Base-by-base conservation (phyloP, 2,797 vertebrate species). In the Fistularia tabacaria region DNA sequence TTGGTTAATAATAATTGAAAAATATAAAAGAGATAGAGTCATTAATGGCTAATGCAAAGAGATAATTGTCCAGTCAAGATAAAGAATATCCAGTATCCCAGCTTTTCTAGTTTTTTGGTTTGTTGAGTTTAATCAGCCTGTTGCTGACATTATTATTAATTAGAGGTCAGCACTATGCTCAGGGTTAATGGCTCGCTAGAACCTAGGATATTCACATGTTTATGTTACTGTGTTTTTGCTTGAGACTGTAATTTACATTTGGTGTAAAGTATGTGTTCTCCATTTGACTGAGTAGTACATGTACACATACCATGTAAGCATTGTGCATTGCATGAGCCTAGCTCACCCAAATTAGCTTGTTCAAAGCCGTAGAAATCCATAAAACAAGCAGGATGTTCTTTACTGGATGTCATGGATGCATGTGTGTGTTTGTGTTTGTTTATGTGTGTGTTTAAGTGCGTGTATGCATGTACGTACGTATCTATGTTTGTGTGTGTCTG, bases 111-210 rank as follows among this genome's bases (percentile, higher is more conserved):
- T 25, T 25, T 25, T 25, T 25, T 25, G 25, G 25, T 25, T 5
- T 25, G 25, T 25, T 25, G 2, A 25, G 25, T 90, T 83, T 88
- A 93, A 92, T 85, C 89, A 88, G 88, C 91, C 92, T 92, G 92
- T 91, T 87, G 92, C 92, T 90, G 87, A 91, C 87, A 82, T 81
- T 86, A 87, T 86, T 95, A 94, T 94, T 92, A 93, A 94, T 94
- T 76, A 83, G 85, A 79, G 91, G 88, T 93, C 92, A 92, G 89
- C 92, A 94, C 92, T 93, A 90, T 92, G 89, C 90, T 90, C 86
- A 72, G 87, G 90, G 92, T 90, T 93, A 89, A 90, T 90, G 91
- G 90, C 87, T 89, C 90, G 90, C 91, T 91, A 91, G 74, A 85
- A 69, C 69, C 42, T 67, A 59, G 52, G 44, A 10, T 50, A 49